A percentile compares a stretch with the other conserved stretches of the same genome.
Conservation (phyloP, 1,140 invertebrate genomes). For the Caerostris darwini region DNA sequence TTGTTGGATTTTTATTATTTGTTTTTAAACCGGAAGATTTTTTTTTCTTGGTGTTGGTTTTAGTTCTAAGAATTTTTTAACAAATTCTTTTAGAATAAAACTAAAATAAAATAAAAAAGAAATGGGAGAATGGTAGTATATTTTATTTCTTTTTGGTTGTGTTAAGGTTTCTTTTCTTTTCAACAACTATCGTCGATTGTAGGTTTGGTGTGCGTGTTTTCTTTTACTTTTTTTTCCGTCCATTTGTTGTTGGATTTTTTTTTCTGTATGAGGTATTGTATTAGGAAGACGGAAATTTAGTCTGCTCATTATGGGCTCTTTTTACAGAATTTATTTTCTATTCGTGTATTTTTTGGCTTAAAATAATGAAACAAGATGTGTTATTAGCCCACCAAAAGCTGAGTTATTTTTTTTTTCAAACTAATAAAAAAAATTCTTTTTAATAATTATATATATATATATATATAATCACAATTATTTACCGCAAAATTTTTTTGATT, state of each 20-base stretch:
- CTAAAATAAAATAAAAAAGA: neutral
- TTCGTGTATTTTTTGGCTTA: neutral
- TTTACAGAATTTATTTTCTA: neutral
- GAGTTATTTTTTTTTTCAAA: too few species aligned
- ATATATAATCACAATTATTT: too few species aligned
- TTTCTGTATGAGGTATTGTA: neutral
- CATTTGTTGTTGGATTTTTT: neutral
- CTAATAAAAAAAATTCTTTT: too few species aligned
- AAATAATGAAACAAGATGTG: too few species aligned
- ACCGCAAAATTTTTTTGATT: too few species aligned
- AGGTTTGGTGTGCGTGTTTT: neutral
- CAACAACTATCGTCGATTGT: neutral
- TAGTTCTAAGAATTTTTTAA: constrained; percentile 4
- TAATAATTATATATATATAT: too few species aligned
- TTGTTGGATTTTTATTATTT: constrained; percentile 55
- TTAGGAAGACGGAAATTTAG: neutral
- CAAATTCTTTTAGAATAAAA: neutral
- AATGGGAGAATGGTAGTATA: neutral
- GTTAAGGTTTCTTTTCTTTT: neutral
- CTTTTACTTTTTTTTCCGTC: neutral
- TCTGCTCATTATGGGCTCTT: neutral
- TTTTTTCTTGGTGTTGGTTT: constrained; percentile 41
- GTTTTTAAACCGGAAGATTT: neutral
- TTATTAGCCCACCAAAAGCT: too few species aligned
- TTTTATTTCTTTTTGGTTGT: constrained; percentile 47